phyloP scores from a whole-genome alignment of 2,797 vertebrate genomes.

The Denticeps clupeoides region DNA sequence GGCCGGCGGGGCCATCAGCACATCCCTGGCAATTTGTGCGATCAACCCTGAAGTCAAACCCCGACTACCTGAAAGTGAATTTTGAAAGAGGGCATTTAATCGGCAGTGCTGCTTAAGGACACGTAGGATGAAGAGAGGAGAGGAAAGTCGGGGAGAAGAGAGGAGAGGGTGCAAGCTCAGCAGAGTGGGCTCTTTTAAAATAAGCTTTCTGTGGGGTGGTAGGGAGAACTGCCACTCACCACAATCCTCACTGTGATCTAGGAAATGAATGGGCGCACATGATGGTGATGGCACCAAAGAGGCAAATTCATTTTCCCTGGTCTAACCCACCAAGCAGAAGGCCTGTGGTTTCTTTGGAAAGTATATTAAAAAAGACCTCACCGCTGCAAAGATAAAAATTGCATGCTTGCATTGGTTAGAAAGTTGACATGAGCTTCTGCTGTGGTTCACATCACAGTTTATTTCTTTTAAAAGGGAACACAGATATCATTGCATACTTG shows the following conservation, averaged over 20 bases:
- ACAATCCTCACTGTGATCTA: conserved; percentile 15
- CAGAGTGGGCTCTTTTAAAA: conserved; percentile 35
- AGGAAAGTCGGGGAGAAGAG: conserved; percentile 32
- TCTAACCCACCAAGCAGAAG: not conserved
- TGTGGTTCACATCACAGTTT: conserved; percentile 14
- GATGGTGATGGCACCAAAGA: conserved; percentile 11
- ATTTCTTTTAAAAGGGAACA: conserved; percentile 9
- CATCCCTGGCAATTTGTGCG: conserved; percentile 6
- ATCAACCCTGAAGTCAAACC: conserved; percentile 17
- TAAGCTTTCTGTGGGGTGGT: conserved; percentile 20
- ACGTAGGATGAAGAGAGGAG: not conserved
- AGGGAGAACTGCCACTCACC: conserved; percentile 15
- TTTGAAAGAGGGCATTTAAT: conserved; percentile 4
- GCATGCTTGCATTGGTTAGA: not conserved
- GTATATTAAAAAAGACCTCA: conserved; percentile 9
- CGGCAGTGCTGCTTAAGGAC: not conserved
- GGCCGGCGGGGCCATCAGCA: conserved; percentile 4
- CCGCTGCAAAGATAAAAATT: conserved; percentile 8
- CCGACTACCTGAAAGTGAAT: conserved; percentile 15
- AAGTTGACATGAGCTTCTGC: conserved; percentile 7
- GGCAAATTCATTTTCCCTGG: conserved; percentile 8
- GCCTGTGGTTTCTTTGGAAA: conserved; percentile 4
- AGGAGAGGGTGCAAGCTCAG: conserved; percentile 44
- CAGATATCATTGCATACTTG: not conserved
- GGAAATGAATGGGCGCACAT: conserved; percentile 24